Evolutionary conservation across 2,888 invertebrate genomes (phyloP).

Genomic region (Rhagium mordax): DNA sequence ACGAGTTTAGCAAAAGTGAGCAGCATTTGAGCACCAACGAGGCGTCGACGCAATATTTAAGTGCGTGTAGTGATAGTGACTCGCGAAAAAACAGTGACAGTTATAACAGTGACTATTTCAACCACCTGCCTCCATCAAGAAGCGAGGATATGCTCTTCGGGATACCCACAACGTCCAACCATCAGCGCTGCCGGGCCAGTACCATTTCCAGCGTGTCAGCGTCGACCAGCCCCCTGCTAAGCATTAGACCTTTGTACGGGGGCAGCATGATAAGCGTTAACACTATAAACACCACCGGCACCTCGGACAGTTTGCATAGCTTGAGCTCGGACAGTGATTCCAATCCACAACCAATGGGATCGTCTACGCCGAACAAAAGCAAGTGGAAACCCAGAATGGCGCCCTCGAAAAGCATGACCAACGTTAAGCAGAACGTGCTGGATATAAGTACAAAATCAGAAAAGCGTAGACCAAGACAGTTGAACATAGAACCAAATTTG

Average conservation of each 20-base stretch:
- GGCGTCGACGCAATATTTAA: conserved; percentile 74
- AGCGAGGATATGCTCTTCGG: conserved; percentile 83
- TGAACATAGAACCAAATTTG: conserved; percentile 59
- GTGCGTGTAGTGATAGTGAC: conserved; percentile 69
- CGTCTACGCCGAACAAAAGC: conserved; percentile 70
- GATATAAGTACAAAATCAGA: conserved; percentile 55
- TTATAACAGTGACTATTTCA: conserved; percentile 65
- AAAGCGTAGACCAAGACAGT: conserved; percentile 61
- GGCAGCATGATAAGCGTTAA: conserved; percentile 78
- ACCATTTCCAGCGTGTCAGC: conserved; percentile 78
- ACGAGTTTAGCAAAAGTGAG: conserved; percentile 88
- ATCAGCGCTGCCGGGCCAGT: conserved; percentile 63
- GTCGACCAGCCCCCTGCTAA: conserved; percentile 80
- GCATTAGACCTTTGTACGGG: conserved; percentile 75
- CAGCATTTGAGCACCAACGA: conserved; percentile 79
- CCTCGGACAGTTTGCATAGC: conserved; percentile 79
- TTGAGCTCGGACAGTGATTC: conserved; percentile 77
- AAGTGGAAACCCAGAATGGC: conserved; percentile 73
- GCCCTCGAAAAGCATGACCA: conserved; percentile 77
- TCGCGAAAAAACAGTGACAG: conserved; percentile 66
- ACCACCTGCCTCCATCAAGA: conserved; percentile 81
- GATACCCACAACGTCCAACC: conserved; percentile 60
- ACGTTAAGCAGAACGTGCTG: conserved; percentile 71
- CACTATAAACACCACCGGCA: conserved; percentile 73
- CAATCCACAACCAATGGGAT: conserved; percentile 71